phyloP scores from a whole-genome alignment of 2,797 vertebrate genomes.

The Pseudocheirus occidentalis region DNA sequence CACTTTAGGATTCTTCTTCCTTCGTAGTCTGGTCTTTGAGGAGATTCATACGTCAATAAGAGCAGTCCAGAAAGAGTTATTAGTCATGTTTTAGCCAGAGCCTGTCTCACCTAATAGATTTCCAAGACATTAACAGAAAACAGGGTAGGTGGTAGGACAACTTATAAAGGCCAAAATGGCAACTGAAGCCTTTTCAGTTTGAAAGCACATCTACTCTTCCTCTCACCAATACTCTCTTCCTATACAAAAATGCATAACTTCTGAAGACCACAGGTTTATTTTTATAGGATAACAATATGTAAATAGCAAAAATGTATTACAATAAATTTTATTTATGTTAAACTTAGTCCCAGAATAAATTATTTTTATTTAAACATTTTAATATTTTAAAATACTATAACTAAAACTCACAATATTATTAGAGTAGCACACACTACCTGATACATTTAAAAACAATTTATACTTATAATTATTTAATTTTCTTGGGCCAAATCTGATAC shows the following conservation, averaged over 20 bases:
- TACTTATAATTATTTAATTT: neutral
- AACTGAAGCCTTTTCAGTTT: neutral
- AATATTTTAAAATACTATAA: neutral
- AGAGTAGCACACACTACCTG: neutral
- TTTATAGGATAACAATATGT: neutral
- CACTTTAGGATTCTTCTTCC: too few species aligned
- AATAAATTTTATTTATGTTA: neutral
- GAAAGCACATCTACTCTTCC: neutral
- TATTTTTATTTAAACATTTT: neutral
- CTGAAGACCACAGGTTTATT: neutral
- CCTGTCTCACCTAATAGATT: neutral
- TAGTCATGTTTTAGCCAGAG: neutral
- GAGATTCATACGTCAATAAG: too few species aligned
- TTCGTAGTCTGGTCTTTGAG: accelerated
- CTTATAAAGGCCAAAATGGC: neutral
- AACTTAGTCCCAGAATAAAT: neutral
- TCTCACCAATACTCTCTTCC: neutral
- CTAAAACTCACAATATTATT: neutral
- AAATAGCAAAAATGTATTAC: neutral
- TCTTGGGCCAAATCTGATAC: neutral
- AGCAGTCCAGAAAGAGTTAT: neutral
- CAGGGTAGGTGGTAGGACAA: neutral
- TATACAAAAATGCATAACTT: neutral
- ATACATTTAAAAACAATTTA: neutral
- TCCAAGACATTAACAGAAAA: neutral